Percentiles rank a stretch among this genome's conserved stretches.
These are phyloP conservation scores for Leptosomus discolor DNA, from an alignment of 2,113 vertebrate species.

Conservation along the genomic window DNA sequence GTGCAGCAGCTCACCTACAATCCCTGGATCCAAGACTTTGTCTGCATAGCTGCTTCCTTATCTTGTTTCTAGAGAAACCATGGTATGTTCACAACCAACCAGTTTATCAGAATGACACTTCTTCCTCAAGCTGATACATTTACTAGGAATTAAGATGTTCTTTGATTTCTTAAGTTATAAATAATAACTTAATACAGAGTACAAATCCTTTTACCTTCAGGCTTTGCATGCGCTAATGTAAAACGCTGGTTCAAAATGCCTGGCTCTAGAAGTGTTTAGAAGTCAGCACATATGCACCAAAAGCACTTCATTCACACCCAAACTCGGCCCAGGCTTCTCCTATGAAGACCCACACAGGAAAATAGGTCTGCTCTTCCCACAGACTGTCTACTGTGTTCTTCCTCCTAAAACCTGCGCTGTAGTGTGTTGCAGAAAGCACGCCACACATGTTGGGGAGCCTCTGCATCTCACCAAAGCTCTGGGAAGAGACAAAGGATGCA, in stretches of 20 bases:
- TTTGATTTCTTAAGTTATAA: neutral
- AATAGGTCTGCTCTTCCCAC: neutral
- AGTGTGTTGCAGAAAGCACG: neutral
- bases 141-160: neutral
- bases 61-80: neutral
- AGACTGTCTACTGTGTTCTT: accelerated
- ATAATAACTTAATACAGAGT: neutral
- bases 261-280: neutral
- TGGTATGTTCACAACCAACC: neutral
- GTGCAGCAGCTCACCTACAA: neutral
- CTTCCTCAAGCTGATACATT: neutral
- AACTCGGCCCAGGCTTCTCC: neutral
- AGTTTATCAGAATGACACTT: neutral
- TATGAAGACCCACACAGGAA: neutral
- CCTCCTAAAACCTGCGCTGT: accelerated
- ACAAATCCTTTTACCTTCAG: neutral
- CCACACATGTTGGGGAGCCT: accelerated
- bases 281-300: neutral
- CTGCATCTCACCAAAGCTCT: neutral
- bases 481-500: neutral
- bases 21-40: neutral
- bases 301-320: neutral
- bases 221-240: neutral
- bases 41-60: neutral
- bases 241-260: neutral